A percentile compares a stretch with the other conserved stretches of the same genome.
Conservation (phyloP, 2,888 invertebrate species). For the Philopedon plagiatum region DNA sequence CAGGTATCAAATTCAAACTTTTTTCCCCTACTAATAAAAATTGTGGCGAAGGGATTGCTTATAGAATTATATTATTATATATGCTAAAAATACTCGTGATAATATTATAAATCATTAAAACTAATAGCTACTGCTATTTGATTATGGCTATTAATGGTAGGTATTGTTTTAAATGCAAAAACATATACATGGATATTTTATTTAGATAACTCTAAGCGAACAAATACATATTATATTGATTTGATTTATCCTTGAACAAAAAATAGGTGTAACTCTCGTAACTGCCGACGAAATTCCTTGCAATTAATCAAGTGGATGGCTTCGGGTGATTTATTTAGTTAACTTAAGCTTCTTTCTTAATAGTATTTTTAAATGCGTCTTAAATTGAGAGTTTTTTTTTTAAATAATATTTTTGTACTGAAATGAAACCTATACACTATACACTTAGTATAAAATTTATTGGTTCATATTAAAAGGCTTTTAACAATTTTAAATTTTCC, state of each 20-base stretch:
- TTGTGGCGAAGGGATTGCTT: no score
- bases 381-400: no score
- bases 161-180: neutral
- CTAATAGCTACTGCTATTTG: slow-evolving; percentile 1
- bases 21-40: no score
- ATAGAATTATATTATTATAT: no score
- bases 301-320: slow-evolving; percentile 12
- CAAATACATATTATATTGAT: slow-evolving; percentile 7
- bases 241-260: slow-evolving; percentile 30
- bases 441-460: no score
- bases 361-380: no score
- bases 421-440: no score
- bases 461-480: no score
- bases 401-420: no score
- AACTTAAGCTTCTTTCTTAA: neutral
- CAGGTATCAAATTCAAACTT: no score
- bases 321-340: neutral
- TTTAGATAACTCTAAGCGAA: neutral
- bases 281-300: slow-evolving; percentile 7
- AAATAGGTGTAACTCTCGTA: slow-evolving; percentile 23
- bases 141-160: neutral
- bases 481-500: no score
- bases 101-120: neutral
- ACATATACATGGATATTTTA: neutral
- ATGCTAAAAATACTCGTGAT: neutral